Conservation (phyloP, 2,797 vertebrate genomes). For the Oryzias dopingdopingensis region DNA sequence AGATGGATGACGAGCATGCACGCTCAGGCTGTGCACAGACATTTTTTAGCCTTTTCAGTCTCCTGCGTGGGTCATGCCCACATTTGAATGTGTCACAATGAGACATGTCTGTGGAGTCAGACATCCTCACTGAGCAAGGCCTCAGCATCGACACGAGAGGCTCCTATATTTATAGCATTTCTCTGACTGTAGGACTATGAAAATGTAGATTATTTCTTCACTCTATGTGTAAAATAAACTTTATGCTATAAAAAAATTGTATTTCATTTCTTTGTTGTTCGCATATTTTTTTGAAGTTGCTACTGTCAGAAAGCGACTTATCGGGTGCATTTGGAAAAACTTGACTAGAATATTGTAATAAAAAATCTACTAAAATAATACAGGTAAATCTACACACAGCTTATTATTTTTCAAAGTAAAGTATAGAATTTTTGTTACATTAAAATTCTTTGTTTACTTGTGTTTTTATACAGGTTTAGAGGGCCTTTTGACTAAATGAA, state of each 20-base stretch:
- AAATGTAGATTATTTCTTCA: background rate
- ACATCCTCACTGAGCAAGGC: constrained; percentile 31
- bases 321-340: too few relatives aligned
- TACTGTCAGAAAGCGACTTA: too few relatives aligned
- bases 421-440: too few relatives aligned
- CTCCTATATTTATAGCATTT: constrained; percentile 13
- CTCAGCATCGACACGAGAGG: constrained; percentile 13
- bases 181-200: background rate
- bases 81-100: constrained; percentile 26
- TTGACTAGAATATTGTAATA: too few relatives aligned
- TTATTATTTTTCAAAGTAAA: too few relatives aligned
- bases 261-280: too few relatives aligned
- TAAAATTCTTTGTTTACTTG: too few relatives aligned
- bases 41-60: constrained; percentile 12
- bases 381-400: too few relatives aligned
- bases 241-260: constrained; percentile 14
- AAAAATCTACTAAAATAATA: too few relatives aligned
- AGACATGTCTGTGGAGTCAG: constrained; percentile 25
- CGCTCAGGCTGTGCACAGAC: constrained; percentile 61
- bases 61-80: constrained; percentile 29
- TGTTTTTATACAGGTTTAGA: too few relatives aligned
- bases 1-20: constrained; percentile 26
- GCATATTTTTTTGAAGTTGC: too few relatives aligned
- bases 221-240: constrained; percentile 17
- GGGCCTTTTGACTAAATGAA: too few relatives aligned